Evolutionary conservation across 2,888 invertebrate genomes (phyloP).

Genomic region (Isoperla grammatica): DNA sequence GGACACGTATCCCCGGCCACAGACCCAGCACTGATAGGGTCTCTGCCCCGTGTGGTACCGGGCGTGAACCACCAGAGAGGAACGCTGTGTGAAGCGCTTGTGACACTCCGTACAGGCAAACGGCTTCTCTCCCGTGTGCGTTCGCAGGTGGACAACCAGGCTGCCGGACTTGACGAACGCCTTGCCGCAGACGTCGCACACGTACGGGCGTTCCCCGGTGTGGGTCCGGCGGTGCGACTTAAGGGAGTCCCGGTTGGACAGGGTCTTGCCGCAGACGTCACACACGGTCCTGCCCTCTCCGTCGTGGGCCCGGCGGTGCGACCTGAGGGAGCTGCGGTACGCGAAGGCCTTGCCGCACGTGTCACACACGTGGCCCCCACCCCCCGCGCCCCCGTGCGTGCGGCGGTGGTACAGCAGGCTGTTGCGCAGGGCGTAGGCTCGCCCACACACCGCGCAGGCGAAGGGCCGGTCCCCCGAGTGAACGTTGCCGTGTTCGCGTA

Average conservation of each 20-base stretch:
- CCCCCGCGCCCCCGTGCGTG: slow-evolving; percentile 25
- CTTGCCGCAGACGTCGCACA: slow-evolving; percentile 41
- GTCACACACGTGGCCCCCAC: slow-evolving; percentile 32
- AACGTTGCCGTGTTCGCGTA: slow-evolving; percentile 37
- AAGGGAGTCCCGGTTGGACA: slow-evolving; percentile 53
- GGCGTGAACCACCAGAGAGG: slow-evolving; percentile 56
- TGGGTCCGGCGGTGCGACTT: slow-evolving; percentile 57
- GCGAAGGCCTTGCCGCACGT: slow-evolving; percentile 36
- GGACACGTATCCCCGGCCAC: slow-evolving; percentile 57
- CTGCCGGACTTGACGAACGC: slow-evolving; percentile 29
- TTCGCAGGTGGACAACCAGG: slow-evolving; percentile 55
- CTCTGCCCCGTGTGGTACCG: slow-evolving; percentile 56
- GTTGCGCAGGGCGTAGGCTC: slow-evolving; percentile 29
- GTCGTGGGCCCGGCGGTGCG: slow-evolving; percentile 30
- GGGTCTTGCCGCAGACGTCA: slow-evolving; percentile 56
- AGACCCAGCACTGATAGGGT: slow-evolving; percentile 54
- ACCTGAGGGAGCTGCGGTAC: slow-evolving; percentile 32
- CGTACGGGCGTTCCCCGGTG: slow-evolving; percentile 56
- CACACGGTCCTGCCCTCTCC: slow-evolving; percentile 51
- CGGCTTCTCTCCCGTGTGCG: slow-evolving; percentile 58
- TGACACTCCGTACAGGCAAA: slow-evolving; percentile 56
- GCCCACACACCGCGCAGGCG: slow-evolving; percentile 46
- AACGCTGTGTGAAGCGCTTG: slow-evolving; percentile 55
- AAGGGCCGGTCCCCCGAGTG: slow-evolving; percentile 45
- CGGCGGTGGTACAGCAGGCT: slow-evolving; percentile 4